These are phyloP conservation scores for Trachelus iudaicus DNA, from an alignment of 2,888 invertebrate genomes.

Conservation along the genomic window DNA sequence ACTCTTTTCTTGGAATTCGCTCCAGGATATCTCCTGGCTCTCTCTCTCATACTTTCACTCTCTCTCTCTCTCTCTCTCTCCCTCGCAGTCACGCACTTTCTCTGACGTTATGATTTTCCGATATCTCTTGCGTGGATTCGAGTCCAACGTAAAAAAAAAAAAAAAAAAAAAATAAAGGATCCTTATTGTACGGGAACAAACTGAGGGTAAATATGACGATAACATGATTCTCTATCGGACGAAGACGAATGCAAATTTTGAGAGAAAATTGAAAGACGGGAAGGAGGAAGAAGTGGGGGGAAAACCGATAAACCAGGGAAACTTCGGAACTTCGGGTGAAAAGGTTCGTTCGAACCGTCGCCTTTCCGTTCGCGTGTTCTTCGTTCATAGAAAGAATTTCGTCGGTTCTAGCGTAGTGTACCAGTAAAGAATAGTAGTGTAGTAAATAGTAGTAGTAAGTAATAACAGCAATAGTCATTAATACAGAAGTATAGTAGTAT, in stretches of 20 bases:
- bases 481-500: slow-evolving; percentile 6
- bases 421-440: slow-evolving; percentile 8
- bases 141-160: slow-evolving; percentile 33
- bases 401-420: slow-evolving; percentile 19
- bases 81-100: no score
- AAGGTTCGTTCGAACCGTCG: no score
- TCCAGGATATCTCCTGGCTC: no score
- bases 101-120: no score
- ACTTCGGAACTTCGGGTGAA: no score
- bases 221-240: slow-evolving; percentile 26
- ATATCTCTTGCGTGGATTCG: no score
- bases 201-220: slow-evolving; percentile 45
- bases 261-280: background rate
- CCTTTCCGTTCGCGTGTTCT: no score
- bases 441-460: background rate
- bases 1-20: no score
- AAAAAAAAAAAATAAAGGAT: slow-evolving; percentile 38
- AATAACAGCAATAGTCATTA: background rate
- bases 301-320: no score
- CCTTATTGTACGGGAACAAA: slow-evolving; percentile 17
- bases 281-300: background rate
- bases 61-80: no score
- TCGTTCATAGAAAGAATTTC: no score
- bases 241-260: background rate
- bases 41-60: no score